phyloP scores from a whole-genome alignment of 2,797 vertebrate species.

The Microctenopoma lineatum region DNA sequence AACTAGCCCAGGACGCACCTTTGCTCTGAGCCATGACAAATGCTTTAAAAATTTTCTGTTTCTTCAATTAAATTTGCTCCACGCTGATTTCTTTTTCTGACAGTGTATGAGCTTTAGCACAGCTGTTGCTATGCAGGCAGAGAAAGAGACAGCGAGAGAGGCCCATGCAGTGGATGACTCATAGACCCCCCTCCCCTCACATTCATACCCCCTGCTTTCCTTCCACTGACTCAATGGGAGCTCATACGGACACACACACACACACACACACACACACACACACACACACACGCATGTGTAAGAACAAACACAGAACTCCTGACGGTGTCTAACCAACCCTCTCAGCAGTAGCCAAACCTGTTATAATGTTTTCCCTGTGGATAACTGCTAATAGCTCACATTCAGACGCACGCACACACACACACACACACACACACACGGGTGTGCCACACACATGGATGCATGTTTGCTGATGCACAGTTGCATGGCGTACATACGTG shows the following conservation, averaged over 20 bases:
- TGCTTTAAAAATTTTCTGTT: too few species aligned
- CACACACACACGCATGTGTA: neutral
- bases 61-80: too few species aligned
- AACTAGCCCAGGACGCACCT: too few species aligned
- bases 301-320: slow-evolving; percentile 43
- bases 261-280: slow-evolving; percentile 35
- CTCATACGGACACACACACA: slow-evolving; percentile 58
- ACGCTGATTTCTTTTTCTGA: neutral
- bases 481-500: neutral
- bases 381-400: slow-evolving; percentile 52
- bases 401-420: slow-evolving; percentile 16
- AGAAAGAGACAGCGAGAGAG: slow-evolving; percentile 58
- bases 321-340: slow-evolving; percentile 59
- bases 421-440: slow-evolving; percentile 13
- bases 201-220: slow-evolving; percentile 62
- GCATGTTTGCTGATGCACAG: too few species aligned
- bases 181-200: slow-evolving; percentile 59
- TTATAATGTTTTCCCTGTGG: slow-evolving; percentile 65
- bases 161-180: slow-evolving; percentile 78
- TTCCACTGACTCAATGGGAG: slow-evolving; percentile 72
- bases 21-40: too few species aligned
- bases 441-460: neutral
- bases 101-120: slow-evolving; percentile 55
- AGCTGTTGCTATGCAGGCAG: slow-evolving; percentile 70
- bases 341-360: slow-evolving; percentile 64